A percentile compares a stretch with the other conserved stretches of the same genome.
phyloP scores from a whole-genome alignment of 2,888 invertebrate species.

The Limnephilus marmoratus region DNA sequence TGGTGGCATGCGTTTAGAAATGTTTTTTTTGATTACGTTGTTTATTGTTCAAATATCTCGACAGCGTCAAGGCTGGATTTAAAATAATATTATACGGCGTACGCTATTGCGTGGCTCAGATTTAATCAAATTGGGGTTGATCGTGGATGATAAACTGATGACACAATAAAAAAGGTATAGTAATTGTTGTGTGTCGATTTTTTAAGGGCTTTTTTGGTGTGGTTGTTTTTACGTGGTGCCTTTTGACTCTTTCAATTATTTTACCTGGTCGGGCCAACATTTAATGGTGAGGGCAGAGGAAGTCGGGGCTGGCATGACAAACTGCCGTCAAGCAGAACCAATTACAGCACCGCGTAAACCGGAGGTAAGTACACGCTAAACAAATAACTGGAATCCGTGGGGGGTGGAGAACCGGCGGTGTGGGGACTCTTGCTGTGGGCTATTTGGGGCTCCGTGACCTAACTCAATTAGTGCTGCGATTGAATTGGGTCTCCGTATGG shows the following conservation, averaged over 20 bases:
- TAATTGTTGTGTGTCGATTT: background rate
- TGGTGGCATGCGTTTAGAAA: background rate
- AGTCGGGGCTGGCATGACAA: constrained; percentile 59
- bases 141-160: background rate
- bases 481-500: background rate
- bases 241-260: background rate
- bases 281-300: constrained; percentile 39
- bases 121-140: constrained; percentile 8
- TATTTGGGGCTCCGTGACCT: background rate
- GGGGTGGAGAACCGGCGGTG: constrained; percentile 8
- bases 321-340: constrained; percentile 63
- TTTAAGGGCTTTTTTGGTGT: background rate
- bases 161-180: background rate
- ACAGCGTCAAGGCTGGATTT: background rate
- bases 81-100: background rate
- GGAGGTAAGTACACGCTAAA: constrained; percentile 45
- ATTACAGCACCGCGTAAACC: constrained; percentile 55
- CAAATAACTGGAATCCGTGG: constrained; percentile 39
- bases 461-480: background rate
- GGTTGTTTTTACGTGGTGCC: background rate
- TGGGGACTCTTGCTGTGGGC: background rate
- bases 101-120: background rate
- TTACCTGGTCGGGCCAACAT: background rate
- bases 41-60: constrained; percentile 21
- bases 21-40: constrained; percentile 14